A percentile compares a stretch with the other conserved stretches of the same genome.
Conservation (phyloP, 2,113 vertebrate species). For the Thalassarche chlororhynchos region DNA sequence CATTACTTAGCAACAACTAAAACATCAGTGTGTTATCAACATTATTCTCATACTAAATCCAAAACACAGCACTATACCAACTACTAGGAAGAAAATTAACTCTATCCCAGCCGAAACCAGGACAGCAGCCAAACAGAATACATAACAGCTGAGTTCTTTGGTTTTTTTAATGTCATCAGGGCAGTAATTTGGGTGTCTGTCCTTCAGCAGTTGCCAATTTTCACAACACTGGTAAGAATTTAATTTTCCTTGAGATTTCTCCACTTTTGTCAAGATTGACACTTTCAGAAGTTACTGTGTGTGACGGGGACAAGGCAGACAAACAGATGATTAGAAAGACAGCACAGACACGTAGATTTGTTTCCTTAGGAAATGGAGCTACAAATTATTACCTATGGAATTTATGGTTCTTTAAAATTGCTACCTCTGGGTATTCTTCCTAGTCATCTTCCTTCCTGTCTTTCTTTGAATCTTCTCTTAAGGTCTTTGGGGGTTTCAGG, state of each 20-base stretch:
- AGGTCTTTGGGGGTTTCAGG: neutral
- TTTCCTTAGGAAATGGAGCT: constrained; percentile 45
- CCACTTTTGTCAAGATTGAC: neutral
- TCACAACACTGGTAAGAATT: neutral
- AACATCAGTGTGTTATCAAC: too few relatives aligned
- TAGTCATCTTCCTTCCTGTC: constrained; percentile 38
- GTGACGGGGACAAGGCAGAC: neutral
- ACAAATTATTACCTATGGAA: neutral
- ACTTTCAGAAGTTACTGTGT: neutral
- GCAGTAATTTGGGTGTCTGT: neutral
- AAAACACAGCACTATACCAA: too few relatives aligned
- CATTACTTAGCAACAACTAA: too few relatives aligned
- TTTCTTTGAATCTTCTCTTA: neutral
- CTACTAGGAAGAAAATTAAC: too few relatives aligned
- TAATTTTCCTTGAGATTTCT: constrained; percentile 7
- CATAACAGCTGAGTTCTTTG: neutral
- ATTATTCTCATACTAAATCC: too few relatives aligned
- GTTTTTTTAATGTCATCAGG: neutral
- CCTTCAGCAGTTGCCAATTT: constrained; percentile 5
- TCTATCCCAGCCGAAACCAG: too few relatives aligned
- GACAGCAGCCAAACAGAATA: neutral
- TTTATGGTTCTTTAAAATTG: constrained; percentile 17
- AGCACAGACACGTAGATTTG: constrained; percentile 21
- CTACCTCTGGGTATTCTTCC: constrained; percentile 12
- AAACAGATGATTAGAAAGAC: constrained; percentile 49